Conservation (phyloP, 2,797 vertebrate genomes). For the Microctenopoma steveboyesi region DNA sequence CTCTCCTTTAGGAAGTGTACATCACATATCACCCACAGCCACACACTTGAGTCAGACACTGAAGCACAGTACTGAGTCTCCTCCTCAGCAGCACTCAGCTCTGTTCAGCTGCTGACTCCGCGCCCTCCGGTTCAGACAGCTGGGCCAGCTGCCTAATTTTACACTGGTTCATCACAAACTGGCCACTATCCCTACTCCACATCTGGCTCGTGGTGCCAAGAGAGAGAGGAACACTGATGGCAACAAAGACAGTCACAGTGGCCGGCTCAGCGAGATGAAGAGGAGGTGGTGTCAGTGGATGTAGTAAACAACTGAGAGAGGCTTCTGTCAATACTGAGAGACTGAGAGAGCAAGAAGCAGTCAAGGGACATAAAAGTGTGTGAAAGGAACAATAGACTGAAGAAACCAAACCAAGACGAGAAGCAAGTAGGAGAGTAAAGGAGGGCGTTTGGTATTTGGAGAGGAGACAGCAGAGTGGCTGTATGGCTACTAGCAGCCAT, state of each 20-base stretch:
- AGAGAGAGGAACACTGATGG: constrained; percentile 23
- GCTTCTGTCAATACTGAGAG: constrained; percentile 41
- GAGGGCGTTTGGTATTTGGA: constrained; percentile 69
- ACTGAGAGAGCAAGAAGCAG: constrained; percentile 22
- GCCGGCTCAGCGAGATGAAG: constrained; percentile 16
- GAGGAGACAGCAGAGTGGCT: constrained; percentile 52
- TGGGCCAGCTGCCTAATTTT: constrained; percentile 56
- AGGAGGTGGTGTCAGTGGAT: constrained; percentile 3
- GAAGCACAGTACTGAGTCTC: constrained; percentile 23
- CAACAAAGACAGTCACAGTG: constrained; percentile 47
- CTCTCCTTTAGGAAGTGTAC: constrained; percentile 30
- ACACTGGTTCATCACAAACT: constrained; percentile 70
- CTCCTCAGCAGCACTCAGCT: constrained; percentile 32
- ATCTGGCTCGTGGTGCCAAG: constrained; percentile 63
- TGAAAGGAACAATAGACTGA: constrained; percentile 57
- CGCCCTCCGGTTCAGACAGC: constrained; percentile 49
- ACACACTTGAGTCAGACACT: constrained; percentile 31
- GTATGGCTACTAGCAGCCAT: constrained; percentile 56
- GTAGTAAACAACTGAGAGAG: constrained; percentile 56
- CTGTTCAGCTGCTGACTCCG: constrained; percentile 47
- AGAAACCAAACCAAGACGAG: constrained; percentile 42
- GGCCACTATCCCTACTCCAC: constrained; percentile 67
- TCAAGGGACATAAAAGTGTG: constrained; percentile 21
- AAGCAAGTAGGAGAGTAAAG: constrained; percentile 57
- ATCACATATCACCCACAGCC: constrained; percentile 10